A percentile compares a stretch with the other conserved stretches of the same genome.
Conservation (phyloP, 2,113 vertebrate genomes). For the Myrmophylax atrothorax region DNA sequence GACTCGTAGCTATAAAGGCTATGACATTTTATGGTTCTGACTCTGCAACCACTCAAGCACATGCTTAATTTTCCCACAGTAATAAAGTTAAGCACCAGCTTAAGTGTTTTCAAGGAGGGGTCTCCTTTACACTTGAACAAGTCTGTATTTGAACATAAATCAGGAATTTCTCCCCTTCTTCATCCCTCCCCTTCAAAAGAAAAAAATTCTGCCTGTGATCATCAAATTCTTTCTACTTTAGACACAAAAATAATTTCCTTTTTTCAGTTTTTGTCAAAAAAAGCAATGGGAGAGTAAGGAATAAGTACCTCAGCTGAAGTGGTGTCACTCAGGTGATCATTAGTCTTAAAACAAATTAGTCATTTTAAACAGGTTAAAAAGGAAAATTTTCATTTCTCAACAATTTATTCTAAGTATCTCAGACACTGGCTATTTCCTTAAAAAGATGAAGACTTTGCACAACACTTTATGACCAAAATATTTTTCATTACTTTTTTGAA, state of each 20-base stretch:
- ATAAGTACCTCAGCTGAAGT: background rate
- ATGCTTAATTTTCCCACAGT: conserved; percentile 63
- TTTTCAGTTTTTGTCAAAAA: background rate
- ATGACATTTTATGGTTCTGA: conserved; percentile 57
- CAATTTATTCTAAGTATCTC: background rate
- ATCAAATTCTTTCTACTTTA: background rate
- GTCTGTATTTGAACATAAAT: conserved; percentile 52
- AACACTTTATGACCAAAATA: background rate
- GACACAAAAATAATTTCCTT: background rate
- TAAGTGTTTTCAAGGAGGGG: conserved; percentile 45
- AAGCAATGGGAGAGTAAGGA: background rate
- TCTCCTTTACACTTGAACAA: conserved; percentile 44
- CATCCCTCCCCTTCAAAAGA: background rate
- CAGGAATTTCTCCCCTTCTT: background rate
- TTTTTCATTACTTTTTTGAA: background rate
- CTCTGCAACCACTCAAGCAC: conserved; percentile 65
- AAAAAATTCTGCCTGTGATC: background rate
- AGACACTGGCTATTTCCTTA: background rate
- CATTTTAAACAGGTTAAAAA: background rate
- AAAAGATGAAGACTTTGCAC: background rate
- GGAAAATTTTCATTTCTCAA: background rate
- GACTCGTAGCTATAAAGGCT: conserved; percentile 53
- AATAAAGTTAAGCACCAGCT: conserved; percentile 60
- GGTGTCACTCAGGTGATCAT: background rate
- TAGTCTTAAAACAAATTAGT: background rate